A percentile compares a stretch with the other conserved stretches of the same genome.
phyloP scores from a whole-genome alignment of 2,888 invertebrate genomes.

The Leptogaster cylindrica region DNA sequence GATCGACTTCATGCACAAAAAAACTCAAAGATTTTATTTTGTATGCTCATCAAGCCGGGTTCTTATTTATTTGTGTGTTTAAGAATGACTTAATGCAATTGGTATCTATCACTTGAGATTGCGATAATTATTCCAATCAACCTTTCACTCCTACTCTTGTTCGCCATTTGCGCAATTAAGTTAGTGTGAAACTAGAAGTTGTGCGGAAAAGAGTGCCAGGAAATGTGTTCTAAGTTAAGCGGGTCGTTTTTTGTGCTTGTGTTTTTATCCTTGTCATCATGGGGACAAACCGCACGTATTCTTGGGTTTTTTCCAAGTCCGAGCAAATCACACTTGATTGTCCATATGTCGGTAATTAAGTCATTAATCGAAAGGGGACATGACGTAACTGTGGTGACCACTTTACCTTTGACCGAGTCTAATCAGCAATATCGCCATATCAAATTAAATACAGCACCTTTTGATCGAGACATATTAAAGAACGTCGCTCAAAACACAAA shows the following conservation, averaged over 20 bases:
- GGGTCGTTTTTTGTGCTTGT: background rate
- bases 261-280: background rate
- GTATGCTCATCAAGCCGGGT: no score
- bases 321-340: slow-evolving; percentile 55
- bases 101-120: no score
- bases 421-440: background rate
- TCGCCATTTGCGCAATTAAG: no score
- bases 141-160: no score
- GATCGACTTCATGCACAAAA: no score
- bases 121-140: no score
- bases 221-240: background rate
- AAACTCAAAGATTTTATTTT: no score
- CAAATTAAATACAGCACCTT: background rate
- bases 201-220: no score
- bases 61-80: no score
- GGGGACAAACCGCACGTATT: background rate
- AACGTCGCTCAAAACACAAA: background rate
- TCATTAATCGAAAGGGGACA: slow-evolving; percentile 57
- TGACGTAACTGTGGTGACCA: slow-evolving; percentile 57
- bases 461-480: background rate
- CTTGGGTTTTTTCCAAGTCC: background rate
- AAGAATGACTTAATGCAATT: no score
- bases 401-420: slow-evolving; percentile 47
- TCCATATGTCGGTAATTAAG: slow-evolving; percentile 56
- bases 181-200: no score